Base-by-base conservation (phyloP, 2,113 vertebrate species). In the Prolemur simus region DNA sequence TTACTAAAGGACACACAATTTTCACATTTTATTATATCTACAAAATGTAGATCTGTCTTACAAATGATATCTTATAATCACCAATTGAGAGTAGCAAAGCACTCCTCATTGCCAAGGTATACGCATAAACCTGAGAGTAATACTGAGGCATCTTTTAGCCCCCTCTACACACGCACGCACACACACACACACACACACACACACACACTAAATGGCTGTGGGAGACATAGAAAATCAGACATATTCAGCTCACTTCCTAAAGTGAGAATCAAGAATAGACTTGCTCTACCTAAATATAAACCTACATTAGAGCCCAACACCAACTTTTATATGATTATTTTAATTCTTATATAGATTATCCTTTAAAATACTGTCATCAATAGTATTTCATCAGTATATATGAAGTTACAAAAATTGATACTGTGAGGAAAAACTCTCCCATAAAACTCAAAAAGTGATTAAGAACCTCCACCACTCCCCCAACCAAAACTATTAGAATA, bases 271-370 rank as follows among this genome's bases (percentile, higher is more conserved):
- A 39, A 91, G 56, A 94, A 13, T 45, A 86, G 14, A 94, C 3
- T 17, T 82, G 66, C 20, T 76, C 13, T 58, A 73, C 54, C 54
- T 21, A 56, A 73, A 37, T 37, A 47, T 71, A 87, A 91, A 49
- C 12, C 58, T n/a, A 56, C 68, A 83, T 12, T 10, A 87, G 11
- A 74, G 39, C 11, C 25, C 32, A 94, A 39, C 39, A 96, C 21
- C n/a, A 87, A 80, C 23, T 83, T n/a, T 66, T 81, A 83, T n/a
- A 42, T 37, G 92, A 91, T 69, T 93, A 60, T 52, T 87, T 96
- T 73, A 81, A 87, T 73, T 89, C 18, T 74, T 34, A 42, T 37
- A 68, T 18, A 66, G 12, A 42, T 66, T 73, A 56, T 18, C 21
- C 49, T 60, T 66, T 47, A 64, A 56, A 93, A 80, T 78, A 89